phyloP scores from a whole-genome alignment of 2,113 vertebrate genomes.

The Paraplagusia blochii region DNA sequence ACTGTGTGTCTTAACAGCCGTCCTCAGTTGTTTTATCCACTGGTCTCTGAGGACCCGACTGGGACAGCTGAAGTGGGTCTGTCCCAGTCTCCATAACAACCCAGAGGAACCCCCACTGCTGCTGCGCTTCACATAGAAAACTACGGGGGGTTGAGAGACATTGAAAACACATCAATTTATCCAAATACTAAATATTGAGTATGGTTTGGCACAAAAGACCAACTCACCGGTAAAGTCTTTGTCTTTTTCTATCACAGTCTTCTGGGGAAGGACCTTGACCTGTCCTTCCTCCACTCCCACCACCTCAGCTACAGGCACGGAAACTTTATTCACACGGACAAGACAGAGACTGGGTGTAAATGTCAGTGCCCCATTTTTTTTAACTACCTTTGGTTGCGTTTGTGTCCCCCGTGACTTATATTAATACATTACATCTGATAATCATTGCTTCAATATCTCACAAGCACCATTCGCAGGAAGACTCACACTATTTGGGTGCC shows the following conservation, averaged over 20 bases:
- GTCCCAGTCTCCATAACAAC: constrained; percentile 72
- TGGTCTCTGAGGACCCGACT: constrained; percentile 75
- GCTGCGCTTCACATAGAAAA: constrained; percentile 76
- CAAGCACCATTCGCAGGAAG: too few relatives aligned
- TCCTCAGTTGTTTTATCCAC: constrained; percentile 70
- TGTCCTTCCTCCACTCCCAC: constrained; percentile 71
- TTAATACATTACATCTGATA: too few relatives aligned
- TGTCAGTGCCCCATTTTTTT: too few relatives aligned
- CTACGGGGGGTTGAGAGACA: constrained; percentile 41
- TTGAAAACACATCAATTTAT: background rate
- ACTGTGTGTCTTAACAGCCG: constrained; percentile 73
- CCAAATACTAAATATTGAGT: too few relatives aligned
- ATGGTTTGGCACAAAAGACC: background rate
- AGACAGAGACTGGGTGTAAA: too few relatives aligned
- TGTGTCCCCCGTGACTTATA: too few relatives aligned
- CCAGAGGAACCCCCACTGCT: constrained; percentile 52
- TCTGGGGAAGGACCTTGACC: constrained; percentile 70
- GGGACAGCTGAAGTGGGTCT: constrained; percentile 73
- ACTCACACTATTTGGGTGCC: too few relatives aligned
- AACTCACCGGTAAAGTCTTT: constrained; percentile 75
- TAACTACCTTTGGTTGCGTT: too few relatives aligned
- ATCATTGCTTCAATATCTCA: too few relatives aligned
- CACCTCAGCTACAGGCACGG: constrained; percentile 72
- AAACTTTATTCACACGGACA: constrained; percentile 55
- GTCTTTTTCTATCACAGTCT: constrained; percentile 68